Conservation (phyloP, 2,113 vertebrate genomes). For the Megaptera novaeangliae region DNA sequence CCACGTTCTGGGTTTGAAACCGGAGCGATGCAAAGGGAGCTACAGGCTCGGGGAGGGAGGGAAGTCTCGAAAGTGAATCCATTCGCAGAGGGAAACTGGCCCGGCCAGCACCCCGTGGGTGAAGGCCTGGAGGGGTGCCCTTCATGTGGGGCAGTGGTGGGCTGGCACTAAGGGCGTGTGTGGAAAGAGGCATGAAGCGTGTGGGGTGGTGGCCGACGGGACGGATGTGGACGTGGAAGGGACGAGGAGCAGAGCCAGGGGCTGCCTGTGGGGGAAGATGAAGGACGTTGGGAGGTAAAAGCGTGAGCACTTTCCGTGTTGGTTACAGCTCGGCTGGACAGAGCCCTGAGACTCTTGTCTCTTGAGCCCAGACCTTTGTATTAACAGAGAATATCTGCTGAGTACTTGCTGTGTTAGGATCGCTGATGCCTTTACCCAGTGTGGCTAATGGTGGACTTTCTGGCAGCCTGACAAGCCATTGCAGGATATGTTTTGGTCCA, state of each 20-base stretch:
- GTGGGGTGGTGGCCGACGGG: background rate
- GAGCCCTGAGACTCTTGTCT: background rate
- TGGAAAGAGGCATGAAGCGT: too few species aligned
- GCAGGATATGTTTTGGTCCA: background rate
- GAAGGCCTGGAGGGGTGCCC: fast-evolving
- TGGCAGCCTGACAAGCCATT: background rate
- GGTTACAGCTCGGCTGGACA: background rate
- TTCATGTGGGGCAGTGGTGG: background rate
- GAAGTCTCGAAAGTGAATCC: background rate
- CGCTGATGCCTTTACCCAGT: background rate
- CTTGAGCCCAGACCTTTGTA: background rate
- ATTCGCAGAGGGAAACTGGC: too few species aligned
- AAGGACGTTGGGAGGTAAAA: background rate
- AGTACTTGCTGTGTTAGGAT: background rate
- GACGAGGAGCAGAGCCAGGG: background rate
- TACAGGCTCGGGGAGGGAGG: too few species aligned
- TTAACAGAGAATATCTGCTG: background rate
- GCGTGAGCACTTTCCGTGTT: background rate
- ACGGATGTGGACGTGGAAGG: background rate
- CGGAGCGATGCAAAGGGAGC: background rate
- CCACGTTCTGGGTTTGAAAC: background rate
- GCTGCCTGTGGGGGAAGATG: background rate
- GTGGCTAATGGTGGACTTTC: background rate
- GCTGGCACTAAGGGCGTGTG: too few species aligned
- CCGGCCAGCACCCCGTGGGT: fast-evolving